Base-by-base conservation (phyloP, 2,113 vertebrate species). In the Otocyon megalotis region DNA sequence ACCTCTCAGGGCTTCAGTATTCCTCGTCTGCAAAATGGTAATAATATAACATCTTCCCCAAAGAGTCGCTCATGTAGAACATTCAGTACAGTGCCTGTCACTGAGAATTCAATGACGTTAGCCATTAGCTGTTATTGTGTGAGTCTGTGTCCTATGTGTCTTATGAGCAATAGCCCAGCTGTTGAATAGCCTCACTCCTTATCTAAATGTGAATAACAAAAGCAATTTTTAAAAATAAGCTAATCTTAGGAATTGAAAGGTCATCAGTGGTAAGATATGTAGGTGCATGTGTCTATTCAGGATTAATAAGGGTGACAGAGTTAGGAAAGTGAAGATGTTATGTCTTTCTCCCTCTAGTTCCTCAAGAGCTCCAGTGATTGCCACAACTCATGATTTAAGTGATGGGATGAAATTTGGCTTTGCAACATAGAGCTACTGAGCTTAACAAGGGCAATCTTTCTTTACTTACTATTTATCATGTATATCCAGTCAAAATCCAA, bases 171-270 rank as follows among this genome's bases (percentile, higher is more conserved):
- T 28, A 62, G 13, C 60, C 60, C 50, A 5, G 8, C n/a, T 94
- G n/a, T 83, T 30, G 74, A 79, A 79, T 24, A 79, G 8, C 62
- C 28, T 93, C 43, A 10, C 15, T 94, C 28, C 77, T 93, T 84
- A 94, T 87, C 50, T 81, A 86, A 88, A 88, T 82, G 53, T 93
- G 56, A 95, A 43, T 53, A 81, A 83, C 81, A 88, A 80, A 69
- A 65, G 12, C 13, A 74, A 56, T 11, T 35, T 92, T 88, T 69
- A 67, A 74, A 97, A 95, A 35, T 86, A 95, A 69, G 35, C 15
- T 88, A 37, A 89, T 77, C 56, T 81, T 56, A 53, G 69, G 83
- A 58, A 76, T 60, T 86, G 62, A 80, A 89, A 92, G 19, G 12
- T 53, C 69, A 37, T 84, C n/a, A 19, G 14, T 54, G 54, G 28